Percentiles rank a stretch among this genome's conserved stretches.
phyloP scores from a whole-genome alignment of 2,888 invertebrate genomes.

The Muscina levida region DNA sequence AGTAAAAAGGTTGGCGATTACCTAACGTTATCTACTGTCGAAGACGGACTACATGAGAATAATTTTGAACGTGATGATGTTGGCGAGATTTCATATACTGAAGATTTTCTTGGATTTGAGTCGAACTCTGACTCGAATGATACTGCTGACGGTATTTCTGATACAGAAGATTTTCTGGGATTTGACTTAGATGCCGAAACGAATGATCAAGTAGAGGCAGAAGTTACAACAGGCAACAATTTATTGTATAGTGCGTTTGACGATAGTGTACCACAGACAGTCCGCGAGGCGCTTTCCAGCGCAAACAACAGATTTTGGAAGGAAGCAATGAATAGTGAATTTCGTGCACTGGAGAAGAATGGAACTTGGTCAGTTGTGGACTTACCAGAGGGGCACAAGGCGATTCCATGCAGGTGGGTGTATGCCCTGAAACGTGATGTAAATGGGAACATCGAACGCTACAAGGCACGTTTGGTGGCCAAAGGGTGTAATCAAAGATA shows the following conservation, averaged over 20 bases:
- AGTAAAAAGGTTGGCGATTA: slow-evolving; percentile 22
- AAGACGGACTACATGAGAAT: background rate
- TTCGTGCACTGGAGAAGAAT: slow-evolving; percentile 10
- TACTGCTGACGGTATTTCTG: slow-evolving; percentile 8
- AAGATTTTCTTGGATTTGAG: too few species aligned
- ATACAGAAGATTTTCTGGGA: background rate
- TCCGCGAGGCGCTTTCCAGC: too few species aligned
- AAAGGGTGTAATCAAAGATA: slow-evolving; percentile 44
- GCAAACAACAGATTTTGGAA: slow-evolving; percentile 7
- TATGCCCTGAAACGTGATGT: slow-evolving; percentile 36
- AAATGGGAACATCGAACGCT: slow-evolving; percentile 23
- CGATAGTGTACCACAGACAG: too few species aligned
- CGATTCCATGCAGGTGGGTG: slow-evolving; percentile 43
- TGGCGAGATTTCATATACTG: background rate
- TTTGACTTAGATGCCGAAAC: background rate
- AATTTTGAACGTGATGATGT: background rate
- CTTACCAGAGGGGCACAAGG: background rate
- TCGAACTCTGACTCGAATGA: too few species aligned
- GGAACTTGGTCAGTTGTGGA: background rate
- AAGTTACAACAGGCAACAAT: background rate
- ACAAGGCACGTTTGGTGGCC: slow-evolving; percentile 22
- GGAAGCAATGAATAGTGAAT: slow-evolving; percentile 1
- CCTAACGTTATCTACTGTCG: slow-evolving; percentile 10
- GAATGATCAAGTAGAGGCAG: slow-evolving; percentile 4
- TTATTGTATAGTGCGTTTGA: slow-evolving; percentile 11